phyloP scores from a whole-genome alignment of 2,888 invertebrate genomes.

The Syritta pipiens region DNA sequence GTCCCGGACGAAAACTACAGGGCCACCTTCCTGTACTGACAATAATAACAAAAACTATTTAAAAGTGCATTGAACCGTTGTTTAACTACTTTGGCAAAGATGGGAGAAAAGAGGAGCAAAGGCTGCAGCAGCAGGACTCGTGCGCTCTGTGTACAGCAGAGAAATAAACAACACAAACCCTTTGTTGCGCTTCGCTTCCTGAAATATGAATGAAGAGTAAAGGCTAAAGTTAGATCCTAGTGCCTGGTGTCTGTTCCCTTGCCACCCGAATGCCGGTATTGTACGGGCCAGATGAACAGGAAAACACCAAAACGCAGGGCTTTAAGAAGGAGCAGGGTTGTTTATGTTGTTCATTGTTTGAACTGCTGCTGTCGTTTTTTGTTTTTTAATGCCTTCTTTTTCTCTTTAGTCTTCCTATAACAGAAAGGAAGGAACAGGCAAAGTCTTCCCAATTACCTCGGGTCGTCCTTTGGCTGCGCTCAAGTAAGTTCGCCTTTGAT shows the following conservation, averaged over 20 bases:
- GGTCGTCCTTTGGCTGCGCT: slow-evolving; percentile 38
- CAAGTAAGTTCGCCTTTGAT: slow-evolving; percentile 62
- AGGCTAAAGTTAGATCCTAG: slow-evolving; percentile 67
- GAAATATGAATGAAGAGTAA: slow-evolving; percentile 64
- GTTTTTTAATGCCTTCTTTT: not conserved
- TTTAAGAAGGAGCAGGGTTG: slow-evolving; percentile 39
- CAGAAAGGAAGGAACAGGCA: slow-evolving; percentile 30
- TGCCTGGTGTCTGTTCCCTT: slow-evolving; percentile 16
- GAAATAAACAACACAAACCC: slow-evolving; percentile 63
- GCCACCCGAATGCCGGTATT: slow-evolving; percentile 9
- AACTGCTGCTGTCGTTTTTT: slow-evolving; percentile 1
- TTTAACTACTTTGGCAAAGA: slow-evolving; percentile 40
- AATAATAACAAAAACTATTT: slow-evolving; percentile 68
- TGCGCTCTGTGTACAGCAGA: slow-evolving; percentile 26
- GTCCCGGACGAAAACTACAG: not conserved
- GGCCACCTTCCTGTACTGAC: slow-evolving; percentile 4
- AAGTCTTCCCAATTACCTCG: slow-evolving; percentile 55
- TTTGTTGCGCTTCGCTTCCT: slow-evolving; percentile 67
- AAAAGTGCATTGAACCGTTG: slow-evolving; percentile 69
- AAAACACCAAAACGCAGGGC: slow-evolving; percentile 63
- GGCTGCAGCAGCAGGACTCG: slow-evolving; percentile 16
- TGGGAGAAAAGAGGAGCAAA: too few species aligned
- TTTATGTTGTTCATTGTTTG: slow-evolving; percentile 60
- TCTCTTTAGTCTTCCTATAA: slow-evolving; percentile 17
- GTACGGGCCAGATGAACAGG: slow-evolving; percentile 64